Base-by-base conservation (phyloP, 2,888 invertebrate genomes). In the Ectropis crepuscularia region DNA sequence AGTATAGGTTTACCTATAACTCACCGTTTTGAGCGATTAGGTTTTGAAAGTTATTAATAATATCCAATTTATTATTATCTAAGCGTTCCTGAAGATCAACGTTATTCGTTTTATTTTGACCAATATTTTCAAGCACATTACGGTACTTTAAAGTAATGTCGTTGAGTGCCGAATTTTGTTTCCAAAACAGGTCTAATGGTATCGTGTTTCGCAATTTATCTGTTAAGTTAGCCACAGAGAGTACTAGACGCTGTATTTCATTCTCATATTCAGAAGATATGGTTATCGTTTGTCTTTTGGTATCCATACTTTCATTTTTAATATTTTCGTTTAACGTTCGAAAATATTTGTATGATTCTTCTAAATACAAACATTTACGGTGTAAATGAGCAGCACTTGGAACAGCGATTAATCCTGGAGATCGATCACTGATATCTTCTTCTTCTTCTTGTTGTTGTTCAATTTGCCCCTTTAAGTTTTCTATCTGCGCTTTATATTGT, bases 91-190 rank as follows among this genome's bases (percentile, higher is more conserved):
- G 51, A 11, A 85, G 64, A 63, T 82, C 69, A 11, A 58, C n/a
- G 0, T 74, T 64, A 47, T 78, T 69, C 5, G 72, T 74, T 60
- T 79, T 80, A 39, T 76, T 78, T 28, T 76, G 80, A 6, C 84
- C 67, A 42, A 81, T 77, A 7, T 64, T 57, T 67, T 88, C 82
- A n/a, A 93, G 55, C 11, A 89, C 61, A 68, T 86, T 86, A 72
- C 94, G 84, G 70, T 94, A 93, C 76, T 95, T 95, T 12, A 90
- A 76, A 4, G 86, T 81, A n/a, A 88, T 74, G 61, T 94, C 90
- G 67, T 93, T 93, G 47, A 94, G 83, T 54, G 89, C 85, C 49
- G 87, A 85, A 79, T 94, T 93, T 72, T 94, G 85, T 73, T 94
- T 93, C 78, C 92, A 89, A 79, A 94, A 93, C 39, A 89, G 72